Conservation (phyloP, 2,888 invertebrate genomes). For the Deilephila elpenor region DNA sequence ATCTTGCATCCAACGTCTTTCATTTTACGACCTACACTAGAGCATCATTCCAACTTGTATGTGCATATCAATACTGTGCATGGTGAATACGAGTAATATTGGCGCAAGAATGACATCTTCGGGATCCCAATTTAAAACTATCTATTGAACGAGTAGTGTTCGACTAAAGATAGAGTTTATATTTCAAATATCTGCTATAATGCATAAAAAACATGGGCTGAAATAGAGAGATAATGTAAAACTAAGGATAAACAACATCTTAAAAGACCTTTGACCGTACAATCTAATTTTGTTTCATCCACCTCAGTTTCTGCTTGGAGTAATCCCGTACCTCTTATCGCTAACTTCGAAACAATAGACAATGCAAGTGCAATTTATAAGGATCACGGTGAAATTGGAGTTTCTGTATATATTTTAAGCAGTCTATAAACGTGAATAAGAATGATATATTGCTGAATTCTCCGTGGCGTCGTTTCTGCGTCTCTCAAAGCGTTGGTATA, state of each 20-base stretch:
- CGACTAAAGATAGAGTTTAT: not conserved
- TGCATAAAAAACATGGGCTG: too few relatives aligned
- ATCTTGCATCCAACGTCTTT: too few relatives aligned
- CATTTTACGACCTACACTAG: too few relatives aligned
- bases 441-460: constrained; percentile 41
- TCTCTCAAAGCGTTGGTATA: constrained; percentile 37
- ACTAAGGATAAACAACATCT: not conserved
- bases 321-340: not conserved
- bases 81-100: not conserved
- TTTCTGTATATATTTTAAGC: constrained; percentile 7
- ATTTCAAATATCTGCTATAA: too few relatives aligned
- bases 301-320: not conserved
- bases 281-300: constrained; percentile 4
- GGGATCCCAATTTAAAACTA: not conserved
- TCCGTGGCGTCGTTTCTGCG: constrained; percentile 35
- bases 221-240: too few relatives aligned
- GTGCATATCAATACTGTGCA: not conserved
- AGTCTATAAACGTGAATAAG: not conserved
- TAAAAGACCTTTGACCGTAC: not conserved
- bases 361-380: not conserved
- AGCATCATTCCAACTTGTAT: too few relatives aligned
- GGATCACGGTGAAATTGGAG: not conserved
- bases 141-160: not conserved
- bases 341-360: not conserved
- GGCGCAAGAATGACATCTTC: not conserved